Evolutionary conservation across 2,888 invertebrate species (phyloP), one percentile per base, ranked within the genome.

Genomic region (Mactromeris polynyma): DNA sequence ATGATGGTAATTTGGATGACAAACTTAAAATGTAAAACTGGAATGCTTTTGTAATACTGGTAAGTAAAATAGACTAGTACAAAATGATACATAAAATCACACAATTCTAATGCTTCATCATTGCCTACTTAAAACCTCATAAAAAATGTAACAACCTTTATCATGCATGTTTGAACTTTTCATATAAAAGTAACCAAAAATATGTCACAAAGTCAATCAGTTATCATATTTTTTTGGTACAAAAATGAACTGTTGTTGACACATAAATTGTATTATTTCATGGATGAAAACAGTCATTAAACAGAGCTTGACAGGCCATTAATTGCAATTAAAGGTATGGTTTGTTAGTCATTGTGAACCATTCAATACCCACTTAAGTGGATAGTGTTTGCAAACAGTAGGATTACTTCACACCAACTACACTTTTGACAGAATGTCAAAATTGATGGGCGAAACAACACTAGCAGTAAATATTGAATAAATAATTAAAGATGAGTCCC

Each of bases 311-410:
- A 73, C 73, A 73, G 36, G 17, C 26, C 33, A 73, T 73, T 73
- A 73, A 73, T 73, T 73, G 73, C 36, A 73, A 73, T 73, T 73
- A 73, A 73, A 36, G 58, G 73, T 64, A 33, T 1, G 33, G 73
- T 33, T 33, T 33, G 14, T 73, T 11, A 21, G 33, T 26, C 14
- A 73, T 73, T 33, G 73, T 73, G 17, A 73, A 36, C 33, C 36
- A 73, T 73, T 17, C 36, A 33, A 73, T 33, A 17, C 17, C 19
- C 17, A 33, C 14, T 36, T 33, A 36, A 73, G 36, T 73, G n/a
- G 73, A 73, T 33, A 11, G 33, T 73, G 73, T 73, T 73, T 73
- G 73, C 36, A 73, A 73, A 73, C 73, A 17, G 14, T 14, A 33
- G 33, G 36, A 73, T 73, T 33, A 36, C 3, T 36, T 19, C 33